Evolutionary conservation across 2,113 vertebrate genomes (phyloP), one percentile per base, ranked within the genome.

Genomic region (Verasper variegatus): DNA sequence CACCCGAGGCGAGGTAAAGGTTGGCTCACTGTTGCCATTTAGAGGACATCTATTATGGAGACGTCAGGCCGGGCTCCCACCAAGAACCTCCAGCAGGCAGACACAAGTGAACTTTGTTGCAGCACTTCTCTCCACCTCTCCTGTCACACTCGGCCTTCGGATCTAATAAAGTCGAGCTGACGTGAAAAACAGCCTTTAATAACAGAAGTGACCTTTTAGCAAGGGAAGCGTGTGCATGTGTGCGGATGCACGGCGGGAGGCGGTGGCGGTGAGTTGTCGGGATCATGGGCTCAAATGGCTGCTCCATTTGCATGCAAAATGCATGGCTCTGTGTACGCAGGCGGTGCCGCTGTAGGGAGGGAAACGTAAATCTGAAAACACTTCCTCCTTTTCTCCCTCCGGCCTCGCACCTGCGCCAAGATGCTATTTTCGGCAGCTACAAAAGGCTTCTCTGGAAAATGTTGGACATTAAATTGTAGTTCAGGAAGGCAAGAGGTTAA

Each of bases 161-260:
- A 51, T 77, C 74, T 74, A 37, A 76, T 85, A 81, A 82, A 80
- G 83, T 58, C 62, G 60, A 84, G 51, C 2, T 37, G 76, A 78
- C 61, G 5, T 52, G 73, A 78, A 81, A 68, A 83, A 80, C 65
- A 69, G 68, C 81, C 85, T 84, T 84, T 86, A 76, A 86, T 78
- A 84, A 88, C 79, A 74, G 42, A 59, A 51, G 71, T 86, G 86
- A 90, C 88, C 84, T 88, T 90, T 82, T n/a, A 71, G 57, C 42
- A 0, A 60, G 35, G 7, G 0, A 3, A 23, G 37, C 35, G 47
- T n/a, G 61, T 20, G 62, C 40, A 42, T 40, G 77, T 11, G 51
- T 40, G 77, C 3, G 17, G 14, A 3, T 51, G 45, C 20, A 3
- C 8, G 1, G 5, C 8, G 18, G 18, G 40, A 20, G 66, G 3